phyloP scores from a whole-genome alignment of 2,888 invertebrate species.

The Alentia gelatinosa region DNA sequence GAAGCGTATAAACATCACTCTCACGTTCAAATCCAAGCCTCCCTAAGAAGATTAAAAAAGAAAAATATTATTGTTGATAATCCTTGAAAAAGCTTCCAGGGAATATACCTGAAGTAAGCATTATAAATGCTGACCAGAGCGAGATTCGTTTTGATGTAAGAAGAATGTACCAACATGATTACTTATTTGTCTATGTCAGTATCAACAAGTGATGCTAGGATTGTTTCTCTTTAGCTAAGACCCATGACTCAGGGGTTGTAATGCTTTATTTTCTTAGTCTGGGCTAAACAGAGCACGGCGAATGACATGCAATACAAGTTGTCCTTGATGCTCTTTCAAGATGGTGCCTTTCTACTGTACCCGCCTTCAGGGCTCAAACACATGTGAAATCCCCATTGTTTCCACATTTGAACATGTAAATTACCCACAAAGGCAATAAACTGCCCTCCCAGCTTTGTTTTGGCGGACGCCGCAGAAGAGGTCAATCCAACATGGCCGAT shows the following conservation, averaged over 20 bases:
- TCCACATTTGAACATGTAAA: not conserved
- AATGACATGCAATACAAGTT: not conserved
- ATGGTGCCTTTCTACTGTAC: not conserved
- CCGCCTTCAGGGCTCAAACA: not conserved
- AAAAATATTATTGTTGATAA: no score
- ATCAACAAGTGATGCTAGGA: no score
- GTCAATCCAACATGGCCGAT: conserved; percentile 13
- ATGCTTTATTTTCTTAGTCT: not conserved
- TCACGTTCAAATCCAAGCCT: no score
- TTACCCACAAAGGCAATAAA: not conserved
- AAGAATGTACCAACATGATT: no score
- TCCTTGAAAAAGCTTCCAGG: no score
- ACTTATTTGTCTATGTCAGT: no score
- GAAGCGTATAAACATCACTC: no score
- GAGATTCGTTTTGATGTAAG: no score
- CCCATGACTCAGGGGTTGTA: not conserved
- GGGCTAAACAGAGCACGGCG: not conserved
- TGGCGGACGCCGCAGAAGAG: not conserved
- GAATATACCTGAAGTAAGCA: no score
- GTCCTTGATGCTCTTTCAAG: not conserved
- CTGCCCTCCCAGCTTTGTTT: not conserved
- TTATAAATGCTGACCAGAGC: no score
- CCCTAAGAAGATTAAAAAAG: no score
- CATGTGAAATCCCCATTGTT: conserved; percentile 3
- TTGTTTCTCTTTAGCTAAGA: not conserved